Base-by-base conservation (phyloP, 2,888 invertebrate species). In the Eulithis testata region DNA sequence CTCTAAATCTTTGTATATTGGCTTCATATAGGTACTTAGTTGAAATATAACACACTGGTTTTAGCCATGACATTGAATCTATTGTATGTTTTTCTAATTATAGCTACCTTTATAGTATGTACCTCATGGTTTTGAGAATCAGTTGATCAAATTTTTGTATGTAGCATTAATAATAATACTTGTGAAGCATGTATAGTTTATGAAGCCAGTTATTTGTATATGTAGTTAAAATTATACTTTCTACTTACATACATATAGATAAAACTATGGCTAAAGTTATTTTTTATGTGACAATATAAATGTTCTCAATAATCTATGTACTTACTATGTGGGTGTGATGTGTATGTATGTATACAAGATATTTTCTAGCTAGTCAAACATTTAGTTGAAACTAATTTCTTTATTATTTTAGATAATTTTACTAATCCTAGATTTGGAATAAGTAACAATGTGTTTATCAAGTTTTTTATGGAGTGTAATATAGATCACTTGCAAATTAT, bases 401-500 rank as follows among this genome's bases (percentile, higher is more conserved):
- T 71, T 52, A 53, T 76, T 77, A 77, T 79, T 81, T 82, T 78
- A 77, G 73, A 76, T 76, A 73, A 55, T 73, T 75, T 73, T 74
- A 79, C 75, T 77, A 77, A 76, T 75, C 63, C 68, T 72, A 78
- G 72, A 73, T 66, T 8, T 76, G 75, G 73, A 63, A 74, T 84
- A 84, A 82, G 79, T 76, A 70, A 75, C 69, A 73, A 70, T 80
- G 77, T 79, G 78, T 82, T 86, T 81, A 85, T 82, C 83, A 83
- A 83, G 81, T 81, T 82, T 84, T 83, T 73, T 83, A 84, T 83
- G 74, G 77, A 84, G 81, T 86, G 83, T 84, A 85, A 83, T 81
- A 85, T 86, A 87, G 78, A 86, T 77, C 77, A 82, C 80, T 81
- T 84, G 73, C 77, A 77, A 79, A 74, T 76, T 72, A 51, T 64